These are phyloP conservation scores for Acromyrmex charruanus DNA, from an alignment of 1,140 invertebrate species.

Conservation along the genomic window DNA sequence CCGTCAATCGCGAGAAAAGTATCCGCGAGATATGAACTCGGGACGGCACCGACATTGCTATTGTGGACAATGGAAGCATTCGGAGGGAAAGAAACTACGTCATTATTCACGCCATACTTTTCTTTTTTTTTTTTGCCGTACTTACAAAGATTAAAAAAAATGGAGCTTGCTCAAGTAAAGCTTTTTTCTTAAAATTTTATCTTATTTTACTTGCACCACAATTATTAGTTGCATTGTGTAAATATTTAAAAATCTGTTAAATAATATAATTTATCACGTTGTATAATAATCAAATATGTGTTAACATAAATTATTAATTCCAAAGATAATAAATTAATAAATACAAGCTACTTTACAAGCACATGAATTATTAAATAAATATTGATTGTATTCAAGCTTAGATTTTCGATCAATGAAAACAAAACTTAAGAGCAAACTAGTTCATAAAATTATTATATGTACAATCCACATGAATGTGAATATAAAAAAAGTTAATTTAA, in stretches of 20 bases:
- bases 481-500: neutral
- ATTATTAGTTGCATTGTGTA: neutral
- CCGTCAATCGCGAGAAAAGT: constrained; percentile 41
- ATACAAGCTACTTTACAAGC: neutral
- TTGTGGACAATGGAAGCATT: constrained; percentile 53
- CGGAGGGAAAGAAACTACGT: constrained; percentile 12
- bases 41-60: constrained; percentile 15
- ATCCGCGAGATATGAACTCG: constrained; percentile 24
- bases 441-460: neutral
- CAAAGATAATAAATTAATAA: neutral
- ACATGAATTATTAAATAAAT: neutral
- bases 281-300: neutral
- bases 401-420: neutral
- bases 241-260: neutral
- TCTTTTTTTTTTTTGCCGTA: neutral
- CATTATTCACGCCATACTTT: constrained; percentile 49
- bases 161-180: neutral
- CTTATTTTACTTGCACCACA: neutral
- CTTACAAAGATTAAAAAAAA: constrained; percentile 51
- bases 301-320: neutral
- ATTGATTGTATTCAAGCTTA: neutral
- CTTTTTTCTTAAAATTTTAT: neutral
- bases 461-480: neutral
- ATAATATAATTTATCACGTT: neutral
- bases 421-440: neutral